Conservation (phyloP, 2,797 vertebrate genomes). For the Lateolabrax maculatus region DNA sequence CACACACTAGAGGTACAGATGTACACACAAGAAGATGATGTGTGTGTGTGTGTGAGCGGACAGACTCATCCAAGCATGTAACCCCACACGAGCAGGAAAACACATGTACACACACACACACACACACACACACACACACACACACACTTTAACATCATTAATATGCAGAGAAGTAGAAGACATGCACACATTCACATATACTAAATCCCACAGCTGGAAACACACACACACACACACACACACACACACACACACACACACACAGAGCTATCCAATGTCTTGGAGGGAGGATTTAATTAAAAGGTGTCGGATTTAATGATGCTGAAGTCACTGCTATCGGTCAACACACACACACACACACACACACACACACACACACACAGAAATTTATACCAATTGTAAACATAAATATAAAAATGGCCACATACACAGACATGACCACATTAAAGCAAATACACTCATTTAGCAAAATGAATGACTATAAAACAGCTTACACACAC, state of each 20-base stretch:
- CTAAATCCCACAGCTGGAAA: neutral
- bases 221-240: constrained; percentile 10
- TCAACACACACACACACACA: neutral
- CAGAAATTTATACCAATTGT: too few relatives aligned
- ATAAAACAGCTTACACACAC: neutral
- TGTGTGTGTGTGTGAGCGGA: neutral
- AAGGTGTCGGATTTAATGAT: constrained; percentile 59
- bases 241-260: constrained; percentile 24
- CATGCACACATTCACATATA: neutral
- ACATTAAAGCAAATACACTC: neutral
- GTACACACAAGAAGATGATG: neutral
- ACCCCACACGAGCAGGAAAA: neutral
- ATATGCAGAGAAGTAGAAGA: neutral
- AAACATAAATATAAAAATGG: neutral
- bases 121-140: constrained; percentile 16
- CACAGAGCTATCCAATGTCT: constrained; percentile 28
- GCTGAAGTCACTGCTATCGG: constrained; percentile 32
- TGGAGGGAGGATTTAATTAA: constrained; percentile 57
- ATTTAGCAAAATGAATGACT: neutral
- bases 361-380: neutral
- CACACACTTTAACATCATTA: neutral
- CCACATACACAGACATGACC: neutral
- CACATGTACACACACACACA: constrained; percentile 10
- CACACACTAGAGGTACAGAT: too few relatives aligned
- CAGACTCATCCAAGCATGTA: constrained; percentile 17